Conservation (phyloP, 2,113 vertebrate species). For the Syngnathoides biaculeatus region DNA sequence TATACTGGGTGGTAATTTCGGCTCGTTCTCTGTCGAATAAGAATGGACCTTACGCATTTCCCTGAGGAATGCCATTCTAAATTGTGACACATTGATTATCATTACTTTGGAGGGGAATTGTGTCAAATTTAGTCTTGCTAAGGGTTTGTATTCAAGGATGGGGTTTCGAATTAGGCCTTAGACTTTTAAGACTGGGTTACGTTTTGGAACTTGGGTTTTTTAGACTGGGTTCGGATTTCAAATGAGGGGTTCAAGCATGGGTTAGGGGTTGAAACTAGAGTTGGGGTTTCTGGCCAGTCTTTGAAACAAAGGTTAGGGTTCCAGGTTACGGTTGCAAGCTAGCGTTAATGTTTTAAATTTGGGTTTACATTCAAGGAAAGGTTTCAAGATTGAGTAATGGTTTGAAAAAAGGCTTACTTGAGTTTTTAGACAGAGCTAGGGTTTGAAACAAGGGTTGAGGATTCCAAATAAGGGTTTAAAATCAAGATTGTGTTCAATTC, state of each 20-base stretch:
- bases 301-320: no score
- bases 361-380: neutral
- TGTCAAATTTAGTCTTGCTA: no score
- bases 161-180: neutral
- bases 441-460: no score
- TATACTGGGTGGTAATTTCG: neutral
- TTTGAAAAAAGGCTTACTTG: neutral
- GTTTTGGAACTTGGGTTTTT: neutral
- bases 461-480: no score
- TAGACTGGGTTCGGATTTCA: neutral
- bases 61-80: neutral
- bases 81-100: neutral
- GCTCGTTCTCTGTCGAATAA: neutral
- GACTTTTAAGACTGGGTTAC: neutral
- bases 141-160: neutral
- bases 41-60: neutral
- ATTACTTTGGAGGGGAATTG: no score
- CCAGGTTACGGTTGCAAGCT: neutral
- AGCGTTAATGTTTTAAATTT: neutral
- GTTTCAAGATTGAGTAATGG: neutral
- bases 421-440: neutral
- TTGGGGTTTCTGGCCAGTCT: neutral
- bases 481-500: no score
- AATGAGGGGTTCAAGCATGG: neutral
- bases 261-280: neutral